Base-by-base conservation (phyloP, 2,113 vertebrate species). In the Acanthisitta chloris region DNA sequence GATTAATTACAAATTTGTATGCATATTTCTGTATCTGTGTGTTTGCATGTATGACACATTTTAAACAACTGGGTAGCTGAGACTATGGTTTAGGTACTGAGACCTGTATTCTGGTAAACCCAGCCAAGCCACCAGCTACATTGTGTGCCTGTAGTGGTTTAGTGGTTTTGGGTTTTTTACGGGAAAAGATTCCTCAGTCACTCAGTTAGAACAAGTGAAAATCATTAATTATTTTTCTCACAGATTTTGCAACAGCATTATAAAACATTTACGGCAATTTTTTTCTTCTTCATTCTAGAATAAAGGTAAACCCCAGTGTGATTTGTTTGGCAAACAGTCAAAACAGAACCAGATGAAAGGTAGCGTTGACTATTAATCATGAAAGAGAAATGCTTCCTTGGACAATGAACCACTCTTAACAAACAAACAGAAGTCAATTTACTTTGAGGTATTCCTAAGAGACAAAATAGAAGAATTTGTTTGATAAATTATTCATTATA, bases 401-500 rank as follows among this genome's bases (percentile, higher is more conserved):
- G 90, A 91, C 92, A 91, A 89, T 76, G 52, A 91, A 64, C 45
- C 65, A 65, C 58, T 92, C 48, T n/a, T n/a, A 73, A 52, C 80
- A 74, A 90, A 14, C 71, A 86, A 96, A 80, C 49, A 86, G 42
- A 90, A 95, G 42, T 92, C 74, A 90, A 83, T 95, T 71, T 90
- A 82, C 77, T 92, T 61, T 43, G 74, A 86, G 82, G 40, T 88
- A 83, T 70, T 70, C 95, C 85, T 92, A 69, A 66, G 79, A 76
- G 81, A 79, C n/a, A 76, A 92, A 82, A 92, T 33, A 88, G 62
- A 85, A 38, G 62, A 65, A 73, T 86, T 82, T 72, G 34, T 88
- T 28, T 48, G 28, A 85, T 88, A 90, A 96, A 90, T 95, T 93
- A 93, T 97, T 97, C 88, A 94, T 90, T 59, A 79, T 24, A 82